These are phyloP conservation scores for Galago senegalensis DNA, from an alignment of 2,797 vertebrate species.

Conservation along the genomic window DNA sequence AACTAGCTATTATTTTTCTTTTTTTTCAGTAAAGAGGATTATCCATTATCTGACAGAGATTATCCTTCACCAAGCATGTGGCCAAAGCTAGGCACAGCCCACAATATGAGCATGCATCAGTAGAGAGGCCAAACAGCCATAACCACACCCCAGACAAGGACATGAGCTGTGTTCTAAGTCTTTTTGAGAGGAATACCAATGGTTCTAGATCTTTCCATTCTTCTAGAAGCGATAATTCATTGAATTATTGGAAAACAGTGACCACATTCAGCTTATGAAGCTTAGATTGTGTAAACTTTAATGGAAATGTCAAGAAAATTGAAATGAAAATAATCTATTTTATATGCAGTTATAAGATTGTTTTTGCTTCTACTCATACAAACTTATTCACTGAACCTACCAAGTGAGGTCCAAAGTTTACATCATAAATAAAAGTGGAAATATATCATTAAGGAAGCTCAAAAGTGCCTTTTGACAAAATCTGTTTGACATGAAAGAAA, in stretches of 20 bases:
- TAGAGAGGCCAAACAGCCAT: background rate
- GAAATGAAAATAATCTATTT: background rate
- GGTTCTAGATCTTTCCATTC: background rate
- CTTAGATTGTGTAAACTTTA: background rate
- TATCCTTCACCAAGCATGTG: background rate
- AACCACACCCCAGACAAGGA: background rate
- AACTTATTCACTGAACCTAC: background rate
- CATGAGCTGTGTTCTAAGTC: background rate
- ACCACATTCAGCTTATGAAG: background rate
- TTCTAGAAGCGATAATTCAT: background rate
- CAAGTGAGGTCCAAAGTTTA: background rate
- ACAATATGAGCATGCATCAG: background rate
- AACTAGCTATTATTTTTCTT: too few species aligned
- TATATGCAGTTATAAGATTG: background rate
- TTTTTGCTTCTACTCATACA: background rate
- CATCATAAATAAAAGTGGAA: background rate
- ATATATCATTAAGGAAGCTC: background rate
- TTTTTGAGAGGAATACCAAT: background rate
- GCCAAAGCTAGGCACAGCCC: background rate
- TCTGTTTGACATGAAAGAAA: background rate
- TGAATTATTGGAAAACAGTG: background rate
- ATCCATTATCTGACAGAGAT: background rate
- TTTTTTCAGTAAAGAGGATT: background rate
- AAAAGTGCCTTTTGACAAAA: background rate
- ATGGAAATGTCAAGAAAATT: background rate